These are phyloP conservation scores for Pocillopora meandrina DNA, from an alignment of 92 coral and sea anemone genomes.

Conservation along the genomic window DNA sequence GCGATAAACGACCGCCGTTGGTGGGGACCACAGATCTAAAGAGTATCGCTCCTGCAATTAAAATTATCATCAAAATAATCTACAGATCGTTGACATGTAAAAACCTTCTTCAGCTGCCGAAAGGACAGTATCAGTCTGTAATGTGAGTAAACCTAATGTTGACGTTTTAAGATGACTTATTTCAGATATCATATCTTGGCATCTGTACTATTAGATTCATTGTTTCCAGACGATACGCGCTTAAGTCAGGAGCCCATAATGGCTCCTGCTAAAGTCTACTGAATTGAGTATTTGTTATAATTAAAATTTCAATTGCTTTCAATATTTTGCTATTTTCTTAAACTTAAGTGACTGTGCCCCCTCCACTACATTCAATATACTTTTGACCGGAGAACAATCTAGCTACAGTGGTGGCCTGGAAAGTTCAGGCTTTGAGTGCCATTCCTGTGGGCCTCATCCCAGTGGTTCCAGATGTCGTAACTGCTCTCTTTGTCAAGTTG, in stretches of 20 bases:
- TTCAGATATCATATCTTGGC: no score
- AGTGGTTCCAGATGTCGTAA: background rate
- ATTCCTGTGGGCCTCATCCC: background rate
- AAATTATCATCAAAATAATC: background rate
- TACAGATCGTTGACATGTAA: slow-evolving; percentile 11
- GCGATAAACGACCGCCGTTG: no score
- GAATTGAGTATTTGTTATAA: no score
- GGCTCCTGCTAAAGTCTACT: no score
- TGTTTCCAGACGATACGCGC: no score
- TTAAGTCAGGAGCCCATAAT: no score
- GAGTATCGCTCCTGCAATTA: no score
- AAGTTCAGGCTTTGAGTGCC: slow-evolving; percentile 4
- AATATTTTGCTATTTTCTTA: no score
- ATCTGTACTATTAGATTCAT: no score
- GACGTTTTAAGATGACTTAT: no score
- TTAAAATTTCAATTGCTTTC: no score
- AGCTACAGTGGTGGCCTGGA: background rate
- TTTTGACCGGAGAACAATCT: background rate
- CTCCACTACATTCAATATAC: background rate
- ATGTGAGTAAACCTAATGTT: slow-evolving; percentile 9
- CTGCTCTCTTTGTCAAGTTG: slow-evolving; percentile 4
- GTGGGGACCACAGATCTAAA: no score
- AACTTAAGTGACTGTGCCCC: slow-evolving; percentile 12
- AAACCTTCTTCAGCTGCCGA: slow-evolving; percentile 5
- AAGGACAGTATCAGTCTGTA: background rate